These are phyloP conservation scores for Brachionus sp. DNA, from an alignment of 1,140 invertebrate species.

Conservation along the genomic window DNA sequence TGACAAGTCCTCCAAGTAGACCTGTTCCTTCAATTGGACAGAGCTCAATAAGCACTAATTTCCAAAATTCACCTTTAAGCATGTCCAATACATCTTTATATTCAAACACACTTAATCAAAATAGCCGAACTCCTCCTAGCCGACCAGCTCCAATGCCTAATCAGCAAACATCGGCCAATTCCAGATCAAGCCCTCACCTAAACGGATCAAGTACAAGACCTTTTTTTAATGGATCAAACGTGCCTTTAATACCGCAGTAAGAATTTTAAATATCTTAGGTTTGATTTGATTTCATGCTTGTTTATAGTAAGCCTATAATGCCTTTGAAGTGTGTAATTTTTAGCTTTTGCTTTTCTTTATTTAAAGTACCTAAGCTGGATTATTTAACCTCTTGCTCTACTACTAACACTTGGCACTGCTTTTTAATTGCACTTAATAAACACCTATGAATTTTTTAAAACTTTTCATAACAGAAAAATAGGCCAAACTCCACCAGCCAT, in stretches of 20 bases:
- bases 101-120: background rate
- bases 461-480: conserved; percentile 22
- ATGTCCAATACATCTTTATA: background rate
- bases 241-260: conserved; percentile 23
- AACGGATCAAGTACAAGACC: background rate
- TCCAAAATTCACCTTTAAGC: background rate
- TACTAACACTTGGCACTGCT: background rate
- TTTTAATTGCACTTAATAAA: background rate
- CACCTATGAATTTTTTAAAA: background rate
- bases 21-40: background rate
- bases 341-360: background rate
- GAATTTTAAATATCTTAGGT: background rate
- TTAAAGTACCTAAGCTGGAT: background rate
- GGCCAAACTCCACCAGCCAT: conserved; percentile 15
- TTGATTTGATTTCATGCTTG: background rate
- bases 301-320: background rate
- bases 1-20: background rate
- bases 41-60: background rate
- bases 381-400: background rate
- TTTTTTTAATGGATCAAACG: conserved; percentile 22
- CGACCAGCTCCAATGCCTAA: conserved; percentile 17
- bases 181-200: background rate
- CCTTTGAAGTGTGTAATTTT: conserved; percentile 25
- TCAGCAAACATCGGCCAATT: background rate
- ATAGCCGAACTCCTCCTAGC: background rate